These are phyloP conservation scores for Stigmatopora argus DNA, from an alignment of 2,113 vertebrate genomes.

Conservation along the genomic window DNA sequence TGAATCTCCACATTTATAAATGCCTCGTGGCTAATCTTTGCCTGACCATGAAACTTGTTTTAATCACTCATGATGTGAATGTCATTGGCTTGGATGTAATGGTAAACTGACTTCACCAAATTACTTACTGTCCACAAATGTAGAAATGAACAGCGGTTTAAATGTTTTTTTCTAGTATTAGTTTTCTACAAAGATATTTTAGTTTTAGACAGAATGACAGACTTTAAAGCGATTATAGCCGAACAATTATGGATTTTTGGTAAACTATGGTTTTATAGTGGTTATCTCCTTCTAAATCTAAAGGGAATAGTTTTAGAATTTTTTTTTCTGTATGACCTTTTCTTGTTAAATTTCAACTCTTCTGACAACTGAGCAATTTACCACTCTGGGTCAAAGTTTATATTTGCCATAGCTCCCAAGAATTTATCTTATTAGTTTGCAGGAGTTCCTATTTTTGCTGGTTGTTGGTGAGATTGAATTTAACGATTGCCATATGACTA, in stretches of 20 bases:
- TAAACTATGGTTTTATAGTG: neutral
- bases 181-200: neutral
- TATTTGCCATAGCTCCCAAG: too few relatives aligned
- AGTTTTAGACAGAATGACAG: too few relatives aligned
- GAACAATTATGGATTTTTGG: neutral
- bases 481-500: neutral
- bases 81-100: conserved; percentile 10
- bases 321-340: neutral
- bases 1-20: conserved; percentile 7
- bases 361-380: neutral
- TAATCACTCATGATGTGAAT: conserved; percentile 31
- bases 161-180: neutral
- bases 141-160: neutral
- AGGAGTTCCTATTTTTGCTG: neutral
- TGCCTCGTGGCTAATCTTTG: conserved; percentile 18
- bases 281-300: neutral
- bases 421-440: neutral
- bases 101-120: neutral
- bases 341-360: neutral
- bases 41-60: conserved; percentile 13
- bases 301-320: neutral
- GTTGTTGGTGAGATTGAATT: neutral
- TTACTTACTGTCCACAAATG: neutral
- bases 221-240: neutral
- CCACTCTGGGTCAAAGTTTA: neutral